Conservation (phyloP, 2,888 invertebrate genomes). For the Pinctada fucata region DNA sequence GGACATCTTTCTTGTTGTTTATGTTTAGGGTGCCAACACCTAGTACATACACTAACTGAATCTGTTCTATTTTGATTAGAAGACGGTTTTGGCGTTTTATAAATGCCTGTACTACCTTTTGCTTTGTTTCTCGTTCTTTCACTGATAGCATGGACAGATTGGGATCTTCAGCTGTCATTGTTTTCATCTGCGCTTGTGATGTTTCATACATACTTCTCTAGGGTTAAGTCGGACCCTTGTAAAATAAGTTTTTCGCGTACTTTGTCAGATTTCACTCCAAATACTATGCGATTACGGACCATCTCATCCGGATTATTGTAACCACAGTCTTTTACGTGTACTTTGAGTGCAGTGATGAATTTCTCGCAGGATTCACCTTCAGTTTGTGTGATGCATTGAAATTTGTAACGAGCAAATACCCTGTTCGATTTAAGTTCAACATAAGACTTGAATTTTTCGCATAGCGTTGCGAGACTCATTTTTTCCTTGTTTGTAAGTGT, state of each 20-base stretch:
- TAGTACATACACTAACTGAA: background rate
- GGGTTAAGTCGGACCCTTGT: background rate
- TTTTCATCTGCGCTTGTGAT: constrained; percentile 26
- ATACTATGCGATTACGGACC: constrained; percentile 45
- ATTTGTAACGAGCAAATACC: background rate
- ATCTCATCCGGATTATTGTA: constrained; percentile 38
- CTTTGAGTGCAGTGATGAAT: constrained; percentile 43
- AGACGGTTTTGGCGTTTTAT: background rate
- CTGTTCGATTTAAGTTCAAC: constrained; percentile 1
- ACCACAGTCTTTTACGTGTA: constrained; percentile 35
- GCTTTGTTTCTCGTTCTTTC: background rate
- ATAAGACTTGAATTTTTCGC: constrained; percentile 4
- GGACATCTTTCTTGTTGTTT: constrained; percentile 25
- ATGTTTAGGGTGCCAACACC: constrained; percentile 15
- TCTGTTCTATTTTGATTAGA: background rate
- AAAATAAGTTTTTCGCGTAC: constrained; percentile 4
- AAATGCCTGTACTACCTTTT: background rate
- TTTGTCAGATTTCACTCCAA: background rate
- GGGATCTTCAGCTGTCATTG: constrained; percentile 35
- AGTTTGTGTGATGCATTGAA: constrained; percentile 6
- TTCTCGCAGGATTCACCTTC: constrained; percentile 31
- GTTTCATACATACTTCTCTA: constrained; percentile 41
- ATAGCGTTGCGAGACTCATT: background rate
- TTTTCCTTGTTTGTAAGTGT: background rate
- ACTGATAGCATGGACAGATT: background rate